A percentile compares a stretch with the other conserved stretches of the same genome.
phyloP scores from a whole-genome alignment of 2,888 invertebrate species.

The Epistrophe eligans region DNA sequence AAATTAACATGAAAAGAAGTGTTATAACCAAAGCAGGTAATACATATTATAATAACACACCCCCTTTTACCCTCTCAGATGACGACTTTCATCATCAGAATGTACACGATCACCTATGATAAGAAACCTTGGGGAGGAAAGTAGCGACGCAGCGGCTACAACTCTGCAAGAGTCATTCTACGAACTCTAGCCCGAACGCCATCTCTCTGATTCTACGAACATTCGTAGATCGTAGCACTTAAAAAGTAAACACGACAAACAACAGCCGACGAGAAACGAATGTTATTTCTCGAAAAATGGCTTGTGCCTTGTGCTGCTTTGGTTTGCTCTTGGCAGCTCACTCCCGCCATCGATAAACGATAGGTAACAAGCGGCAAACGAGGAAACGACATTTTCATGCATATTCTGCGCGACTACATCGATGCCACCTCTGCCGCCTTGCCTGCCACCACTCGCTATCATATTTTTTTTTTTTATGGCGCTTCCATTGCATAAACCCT shows the following conservation, averaged over 20 bases:
- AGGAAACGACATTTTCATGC: slow-evolving; percentile 74
- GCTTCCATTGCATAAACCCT: slow-evolving; percentile 75
- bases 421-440: slow-evolving; percentile 34
- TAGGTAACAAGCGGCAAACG: slow-evolving; percentile 62
- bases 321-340: slow-evolving; percentile 37
- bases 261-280: slow-evolving; percentile 46
- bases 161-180: slow-evolving; percentile 29
- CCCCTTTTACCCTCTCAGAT: slow-evolving; percentile 1
- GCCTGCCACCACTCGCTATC: slow-evolving; percentile 53
- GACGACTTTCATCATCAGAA: neutral
- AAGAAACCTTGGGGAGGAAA: slow-evolving; percentile 41
- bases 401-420: slow-evolving; percentile 51
- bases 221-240: slow-evolving; percentile 48
- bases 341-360: neutral
- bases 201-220: slow-evolving; percentile 21
- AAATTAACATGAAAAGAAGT: slow-evolving; percentile 35
- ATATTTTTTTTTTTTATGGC: slow-evolving; percentile 65
- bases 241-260: slow-evolving; percentile 61
- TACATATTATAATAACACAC: slow-evolving; percentile 21
- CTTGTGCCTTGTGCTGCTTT: slow-evolving; percentile 35
- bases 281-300: slow-evolving; percentile 59
- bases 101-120: slow-evolving; percentile 46
- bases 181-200: slow-evolving; percentile 6
- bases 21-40: neutral
- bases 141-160: slow-evolving; percentile 3